phyloP scores from a whole-genome alignment of 2,888 invertebrate species.

The Morpho deidamia region DNA sequence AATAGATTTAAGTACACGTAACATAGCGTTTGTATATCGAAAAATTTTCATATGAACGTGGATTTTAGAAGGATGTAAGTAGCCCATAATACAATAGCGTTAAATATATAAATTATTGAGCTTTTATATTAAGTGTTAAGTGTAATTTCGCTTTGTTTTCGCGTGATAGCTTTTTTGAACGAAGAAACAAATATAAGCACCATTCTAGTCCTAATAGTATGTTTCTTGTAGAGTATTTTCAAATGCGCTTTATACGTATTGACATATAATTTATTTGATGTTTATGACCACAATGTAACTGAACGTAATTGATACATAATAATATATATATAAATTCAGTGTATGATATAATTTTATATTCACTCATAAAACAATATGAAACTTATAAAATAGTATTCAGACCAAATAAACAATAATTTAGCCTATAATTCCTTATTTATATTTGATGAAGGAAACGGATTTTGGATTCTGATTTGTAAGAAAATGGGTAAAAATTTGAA shows the following conservation, averaged over 20 bases:
- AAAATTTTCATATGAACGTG: constrained; percentile 61
- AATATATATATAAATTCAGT: background rate
- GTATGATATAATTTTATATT: constrained; percentile 2
- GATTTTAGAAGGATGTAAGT: constrained; percentile 52
- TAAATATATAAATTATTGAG: constrained; percentile 31
- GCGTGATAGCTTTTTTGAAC: constrained; percentile 19
- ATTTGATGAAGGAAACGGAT: background rate
- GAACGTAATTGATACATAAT: constrained; percentile 1
- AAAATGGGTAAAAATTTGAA: background rate
- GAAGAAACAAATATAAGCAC: constrained; percentile 13
- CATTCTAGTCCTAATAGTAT: constrained; percentile 23
- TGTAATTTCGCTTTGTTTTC: constrained; percentile 22
- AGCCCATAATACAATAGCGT: constrained; percentile 44
- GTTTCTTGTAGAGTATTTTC: constrained; percentile 27
- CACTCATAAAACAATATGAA: constrained; percentile 1
- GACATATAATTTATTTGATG: constrained; percentile 25
- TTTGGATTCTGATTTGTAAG: background rate
- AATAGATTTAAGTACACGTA: constrained; percentile 44
- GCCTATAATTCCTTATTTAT: constrained; percentile 5
- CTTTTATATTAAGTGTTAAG: constrained; percentile 37
- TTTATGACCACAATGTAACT: background rate
- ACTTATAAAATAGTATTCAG: constrained; percentile 16
- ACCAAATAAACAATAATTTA: constrained; percentile 21
- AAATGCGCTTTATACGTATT: constrained; percentile 54
- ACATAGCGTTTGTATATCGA: constrained; percentile 70